Base-by-base conservation (phyloP, 2,888 invertebrate species). In the Dorcus parallelipipedus region DNA sequence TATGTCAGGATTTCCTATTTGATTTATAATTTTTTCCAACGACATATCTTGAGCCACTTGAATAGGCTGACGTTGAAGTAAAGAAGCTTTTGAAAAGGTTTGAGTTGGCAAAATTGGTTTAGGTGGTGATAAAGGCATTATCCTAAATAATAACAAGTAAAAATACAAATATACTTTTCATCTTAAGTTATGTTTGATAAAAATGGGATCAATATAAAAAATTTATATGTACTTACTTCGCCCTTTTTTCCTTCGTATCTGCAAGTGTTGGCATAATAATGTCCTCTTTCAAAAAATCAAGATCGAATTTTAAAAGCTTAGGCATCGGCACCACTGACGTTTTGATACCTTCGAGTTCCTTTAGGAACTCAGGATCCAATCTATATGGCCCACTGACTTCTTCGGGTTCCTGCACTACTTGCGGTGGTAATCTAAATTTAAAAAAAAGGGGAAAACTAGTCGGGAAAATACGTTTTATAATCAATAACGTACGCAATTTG, bases 351-450 rank as follows among this genome's bases (percentile, higher is more conserved):
- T 92, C 92, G 51, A 92, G 82, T 66, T 84, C 84, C 38, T 86
- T 85, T 66, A 92, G 83, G 60, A 90, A 80, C 57, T 86, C 84
- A 14, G 87, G 84, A 75, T 94, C 93, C 49, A 95, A 80, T 0
- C 88, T 86, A 76, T 91, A 94, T 23, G 91, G 91, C 17, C 93
- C 93, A 0, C 84, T 81, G 3, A 84, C 74, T 54, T 74, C 75
- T 51, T 68, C 68, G 48, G 84, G 79, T 26, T 77, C 75, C 9
- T 81, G 79, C 60, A 80, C 80, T 1, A 78, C 76, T 47, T 76
- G 76, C 4, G 73, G 69, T 14, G 83, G 82, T 69, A 71, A 64
- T 50, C 74, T 73, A 56, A 10, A 59, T 9, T 38, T 0, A 55
- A 33, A 43, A 14, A 14, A 14, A 48, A 14, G 6, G 8, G 1